phyloP scores from a whole-genome alignment of 2,888 invertebrate genomes.

The Liodrosophila aerea region DNA sequence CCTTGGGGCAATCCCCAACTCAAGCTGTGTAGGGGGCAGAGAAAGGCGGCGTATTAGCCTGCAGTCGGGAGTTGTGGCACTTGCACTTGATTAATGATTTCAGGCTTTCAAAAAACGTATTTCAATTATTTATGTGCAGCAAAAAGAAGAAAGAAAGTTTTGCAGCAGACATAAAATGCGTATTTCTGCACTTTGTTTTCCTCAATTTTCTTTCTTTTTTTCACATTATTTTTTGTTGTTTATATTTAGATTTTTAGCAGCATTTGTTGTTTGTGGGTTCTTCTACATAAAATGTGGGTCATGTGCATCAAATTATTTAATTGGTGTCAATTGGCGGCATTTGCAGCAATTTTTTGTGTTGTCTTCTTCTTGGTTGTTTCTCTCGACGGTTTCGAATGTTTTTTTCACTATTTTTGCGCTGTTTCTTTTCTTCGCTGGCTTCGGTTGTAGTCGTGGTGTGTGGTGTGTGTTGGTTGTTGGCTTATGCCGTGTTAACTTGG shows the following conservation, averaged over 20 bases:
- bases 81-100: constrained; percentile 43
- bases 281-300: constrained; percentile 73
- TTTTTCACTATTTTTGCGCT: not conserved
- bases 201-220: not conserved
- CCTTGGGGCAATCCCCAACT: no score
- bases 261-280: constrained; percentile 33
- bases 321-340: constrained; percentile 71
- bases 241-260: constrained; percentile 32
- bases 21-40: no score
- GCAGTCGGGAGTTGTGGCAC: constrained; percentile 30
- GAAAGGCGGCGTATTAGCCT: not conserved
- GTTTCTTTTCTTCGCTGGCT: constrained; percentile 15
- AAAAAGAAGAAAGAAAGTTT: constrained; percentile 42
- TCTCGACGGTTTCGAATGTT: constrained; percentile 16
- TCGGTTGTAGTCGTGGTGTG: constrained; percentile 42
- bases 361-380: constrained; percentile 9
- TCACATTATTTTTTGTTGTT: not conserved
- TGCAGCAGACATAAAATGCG: constrained; percentile 27
- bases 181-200: constrained; percentile 28
- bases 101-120: constrained; percentile 35
- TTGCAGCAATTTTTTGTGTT: constrained; percentile 35
- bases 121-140: constrained; percentile 39
- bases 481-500: constrained; percentile 33
- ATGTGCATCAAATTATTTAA: constrained; percentile 78
- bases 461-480: constrained; percentile 26